These are phyloP conservation scores for Oncorhynchus mykiss DNA, from an alignment of 2,113 vertebrate genomes.

Conservation along the genomic window DNA sequence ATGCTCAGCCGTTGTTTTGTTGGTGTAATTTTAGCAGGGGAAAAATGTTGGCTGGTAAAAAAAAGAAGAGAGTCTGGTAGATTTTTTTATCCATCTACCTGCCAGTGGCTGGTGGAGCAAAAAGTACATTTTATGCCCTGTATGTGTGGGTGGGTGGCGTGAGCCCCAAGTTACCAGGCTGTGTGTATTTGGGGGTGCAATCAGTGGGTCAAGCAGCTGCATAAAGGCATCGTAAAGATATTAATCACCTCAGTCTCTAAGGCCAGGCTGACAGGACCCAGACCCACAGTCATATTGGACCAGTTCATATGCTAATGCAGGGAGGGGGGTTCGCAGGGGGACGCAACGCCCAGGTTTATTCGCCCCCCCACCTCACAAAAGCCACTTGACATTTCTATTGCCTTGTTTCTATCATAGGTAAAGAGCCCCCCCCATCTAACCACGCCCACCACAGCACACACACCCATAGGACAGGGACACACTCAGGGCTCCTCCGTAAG, in stretches of 20 bases:
- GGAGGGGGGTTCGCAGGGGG: slow-evolving; percentile 58
- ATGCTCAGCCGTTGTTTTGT: too few relatives aligned
- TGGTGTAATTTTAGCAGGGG: too few relatives aligned
- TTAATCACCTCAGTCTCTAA: slow-evolving; percentile 92
- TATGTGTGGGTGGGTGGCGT: not conserved
- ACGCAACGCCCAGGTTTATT: slow-evolving; percentile 77
- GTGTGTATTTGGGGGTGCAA: slow-evolving; percentile 48
- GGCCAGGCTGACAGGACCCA: slow-evolving; percentile 84
- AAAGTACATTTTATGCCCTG: too few relatives aligned
- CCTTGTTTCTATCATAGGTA: slow-evolving; percentile 77
- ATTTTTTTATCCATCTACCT: too few relatives aligned
- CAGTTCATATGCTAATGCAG: slow-evolving; percentile 96
- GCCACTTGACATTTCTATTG: slow-evolving; percentile 78
- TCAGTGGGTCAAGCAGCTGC: slow-evolving; percentile 80
- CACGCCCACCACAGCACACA: slow-evolving; percentile 53
- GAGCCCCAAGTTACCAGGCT: not conserved
- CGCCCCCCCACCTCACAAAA: slow-evolving; percentile 66
- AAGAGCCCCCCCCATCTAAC: slow-evolving; percentile 61
- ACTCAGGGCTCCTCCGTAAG: slow-evolving; percentile 60
- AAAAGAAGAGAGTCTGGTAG: too few relatives aligned
- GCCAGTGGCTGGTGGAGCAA: too few relatives aligned
- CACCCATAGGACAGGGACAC: slow-evolving; percentile 41
- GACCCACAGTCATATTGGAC: slow-evolving; percentile 74
- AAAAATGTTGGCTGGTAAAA: too few relatives aligned
- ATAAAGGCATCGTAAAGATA: slow-evolving; percentile 94